Evolutionary conservation across 2,888 invertebrate species (phyloP).

Genomic region (Odontocerum albicorne): DNA sequence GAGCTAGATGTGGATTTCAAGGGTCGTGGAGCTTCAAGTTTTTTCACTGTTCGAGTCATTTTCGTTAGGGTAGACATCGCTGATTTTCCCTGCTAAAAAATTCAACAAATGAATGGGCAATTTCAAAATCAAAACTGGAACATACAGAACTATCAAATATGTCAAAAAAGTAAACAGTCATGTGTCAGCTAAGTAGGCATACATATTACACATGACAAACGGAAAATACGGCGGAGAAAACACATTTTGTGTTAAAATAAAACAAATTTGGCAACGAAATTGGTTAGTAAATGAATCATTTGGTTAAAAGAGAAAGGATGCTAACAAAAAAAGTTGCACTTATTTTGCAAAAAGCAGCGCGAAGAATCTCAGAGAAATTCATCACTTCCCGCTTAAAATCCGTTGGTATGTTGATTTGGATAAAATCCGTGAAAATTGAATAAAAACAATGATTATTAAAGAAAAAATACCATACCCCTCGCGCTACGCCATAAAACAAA

Average conservation of each 20-base stretch:
- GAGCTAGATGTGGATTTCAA: conserved; percentile 64
- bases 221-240: background rate
- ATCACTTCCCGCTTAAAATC: no score
- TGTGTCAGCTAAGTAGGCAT: conserved; percentile 7
- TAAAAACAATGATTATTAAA: background rate
- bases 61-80: conserved; percentile 60
- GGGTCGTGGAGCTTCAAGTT: conserved; percentile 75
- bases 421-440: no score
- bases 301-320: conserved; percentile 8
- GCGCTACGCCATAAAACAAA: conserved; percentile 32
- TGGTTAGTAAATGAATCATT: background rate
- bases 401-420: no score
- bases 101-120: conserved; percentile 13
- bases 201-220: background rate
- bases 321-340: background rate
- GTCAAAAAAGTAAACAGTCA: conserved; percentile 15
- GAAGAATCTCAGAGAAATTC: no score
- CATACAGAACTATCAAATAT: conserved; percentile 7
- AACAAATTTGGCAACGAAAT: background rate
- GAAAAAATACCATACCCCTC: conserved; percentile 26
- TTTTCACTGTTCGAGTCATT: conserved; percentile 70
- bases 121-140: conserved; percentile 16
- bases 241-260: background rate
- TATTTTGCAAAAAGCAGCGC: background rate
- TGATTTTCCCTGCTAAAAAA: conserved; percentile 28